A percentile compares a stretch with the other conserved stretches of the same genome.
Conservation (phyloP, 2,113 vertebrate species). For the Coptodon rendalli region DNA sequence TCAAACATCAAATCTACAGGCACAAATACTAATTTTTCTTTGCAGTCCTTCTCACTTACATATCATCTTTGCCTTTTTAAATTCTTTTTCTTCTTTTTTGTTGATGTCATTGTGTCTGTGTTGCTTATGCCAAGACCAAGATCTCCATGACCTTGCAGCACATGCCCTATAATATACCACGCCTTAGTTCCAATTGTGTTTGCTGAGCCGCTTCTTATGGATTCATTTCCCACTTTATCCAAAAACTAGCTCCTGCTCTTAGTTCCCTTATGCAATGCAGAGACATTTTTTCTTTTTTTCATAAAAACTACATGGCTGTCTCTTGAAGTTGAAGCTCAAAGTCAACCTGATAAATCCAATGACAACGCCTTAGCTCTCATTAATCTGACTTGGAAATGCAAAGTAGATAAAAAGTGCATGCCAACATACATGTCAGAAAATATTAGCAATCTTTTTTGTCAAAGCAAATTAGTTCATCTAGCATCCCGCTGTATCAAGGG, state of each 20-base stretch:
- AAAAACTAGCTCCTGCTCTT: not conserved
- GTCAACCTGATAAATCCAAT: not conserved
- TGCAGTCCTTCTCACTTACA: not conserved
- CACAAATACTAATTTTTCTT: not conserved
- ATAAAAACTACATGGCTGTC: not conserved
- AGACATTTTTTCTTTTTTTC: not conserved
- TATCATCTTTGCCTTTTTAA: not conserved
- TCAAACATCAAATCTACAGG: not conserved
- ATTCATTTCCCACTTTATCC: not conserved
- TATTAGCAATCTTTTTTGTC: slow-evolving; percentile 47
- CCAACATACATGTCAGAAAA: slow-evolving; percentile 25
- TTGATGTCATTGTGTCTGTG: not conserved
- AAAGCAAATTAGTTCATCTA: slow-evolving; percentile 38
- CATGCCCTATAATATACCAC: not conserved
- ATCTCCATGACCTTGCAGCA: not conserved
- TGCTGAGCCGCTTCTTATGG: not conserved
- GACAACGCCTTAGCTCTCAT: not conserved
- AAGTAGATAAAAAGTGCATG: not conserved
- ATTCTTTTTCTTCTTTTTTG: slow-evolving; percentile 1
- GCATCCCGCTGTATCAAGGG: slow-evolving; percentile 30
- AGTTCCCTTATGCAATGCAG: not conserved
- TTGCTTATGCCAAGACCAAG: slow-evolving; percentile 10
- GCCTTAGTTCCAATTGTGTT: not conserved
- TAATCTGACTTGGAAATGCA: slow-evolving; percentile 18
- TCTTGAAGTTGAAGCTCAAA: slow-evolving; percentile 1